A percentile compares a stretch with the other conserved stretches of the same genome.
Conservation (phyloP, 2,113 vertebrate genomes). For the Pluvialis apricaria region DNA sequence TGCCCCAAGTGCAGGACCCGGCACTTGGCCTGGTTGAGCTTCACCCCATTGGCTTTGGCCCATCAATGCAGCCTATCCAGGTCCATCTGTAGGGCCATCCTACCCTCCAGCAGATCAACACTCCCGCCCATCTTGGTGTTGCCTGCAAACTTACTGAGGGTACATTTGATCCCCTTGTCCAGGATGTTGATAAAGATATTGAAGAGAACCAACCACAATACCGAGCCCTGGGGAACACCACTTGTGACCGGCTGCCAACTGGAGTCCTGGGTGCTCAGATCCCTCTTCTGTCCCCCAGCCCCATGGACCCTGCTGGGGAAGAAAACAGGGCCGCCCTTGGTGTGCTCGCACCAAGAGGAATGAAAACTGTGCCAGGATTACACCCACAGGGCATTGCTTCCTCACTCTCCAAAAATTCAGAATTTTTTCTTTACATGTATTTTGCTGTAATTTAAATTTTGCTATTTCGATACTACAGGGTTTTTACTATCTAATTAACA, state of each 20-base stretch:
- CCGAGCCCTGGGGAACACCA: neutral
- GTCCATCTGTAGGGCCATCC: too few relatives aligned
- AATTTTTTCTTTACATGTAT: neutral
- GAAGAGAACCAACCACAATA: neutral
- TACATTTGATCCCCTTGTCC: neutral
- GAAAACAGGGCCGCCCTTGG: neutral
- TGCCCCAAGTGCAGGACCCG: too few relatives aligned
- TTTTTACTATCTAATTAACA: neutral
- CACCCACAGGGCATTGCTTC: rapidly evolving
- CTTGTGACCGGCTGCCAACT: neutral
- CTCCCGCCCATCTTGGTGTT: neutral
- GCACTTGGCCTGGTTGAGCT: too few relatives aligned
- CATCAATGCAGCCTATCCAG: too few relatives aligned
- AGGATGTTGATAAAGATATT: neutral
- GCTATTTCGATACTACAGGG: neutral
- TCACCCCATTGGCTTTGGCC: too few relatives aligned
- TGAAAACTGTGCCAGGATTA: neutral
- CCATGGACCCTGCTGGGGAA: neutral
- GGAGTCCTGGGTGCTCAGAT: neutral
- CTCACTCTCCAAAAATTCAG: neutral
- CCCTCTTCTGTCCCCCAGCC: neutral
- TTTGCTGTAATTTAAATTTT: neutral
- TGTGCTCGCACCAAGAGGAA: rapidly evolving
- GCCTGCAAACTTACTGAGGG: neutral
- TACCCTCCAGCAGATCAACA: neutral